Conservation (phyloP, 1,140 invertebrate species). For the Gonatopus flavifemur region DNA sequence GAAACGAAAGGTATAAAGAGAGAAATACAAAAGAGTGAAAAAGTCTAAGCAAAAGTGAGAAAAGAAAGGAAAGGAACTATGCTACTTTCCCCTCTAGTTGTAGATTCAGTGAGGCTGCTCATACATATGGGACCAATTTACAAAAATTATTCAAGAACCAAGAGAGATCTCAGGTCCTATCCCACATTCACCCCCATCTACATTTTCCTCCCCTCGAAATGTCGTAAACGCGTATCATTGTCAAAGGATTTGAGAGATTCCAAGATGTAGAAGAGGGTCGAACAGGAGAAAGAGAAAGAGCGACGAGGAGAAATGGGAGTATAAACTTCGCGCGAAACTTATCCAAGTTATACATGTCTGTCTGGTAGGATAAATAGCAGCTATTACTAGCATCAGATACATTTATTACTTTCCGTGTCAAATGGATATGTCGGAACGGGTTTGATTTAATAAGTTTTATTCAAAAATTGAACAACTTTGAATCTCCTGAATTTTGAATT, state of each 20-base stretch:
- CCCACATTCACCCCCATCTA: too few relatives aligned
- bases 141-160: conserved; percentile 53
- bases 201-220: conserved; percentile 26
- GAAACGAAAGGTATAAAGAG: conserved; percentile 15
- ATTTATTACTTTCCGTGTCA: too few relatives aligned
- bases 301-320: conserved; percentile 9
- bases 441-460: too few relatives aligned
- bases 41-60: conserved; percentile 18
- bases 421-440: too few relatives aligned
- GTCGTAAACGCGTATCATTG: conserved; percentile 47
- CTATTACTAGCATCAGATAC: too few relatives aligned
- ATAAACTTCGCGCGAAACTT: conserved; percentile 11
- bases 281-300: background rate
- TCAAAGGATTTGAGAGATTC: conserved; percentile 51
- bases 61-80: conserved; percentile 3
- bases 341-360: too few relatives aligned
- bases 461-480: too few relatives aligned
- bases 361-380: too few relatives aligned
- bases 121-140: conserved; percentile 57
- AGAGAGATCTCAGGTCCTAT: conserved; percentile 22
- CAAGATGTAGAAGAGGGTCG: too few relatives aligned
- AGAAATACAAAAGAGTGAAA: conserved; percentile 5
- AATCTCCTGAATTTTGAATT: too few relatives aligned
- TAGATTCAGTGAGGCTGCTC: conserved; percentile 46
- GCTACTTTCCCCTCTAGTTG: conserved; percentile 35